Percentiles rank a stretch among this genome's conserved stretches.
Conservation (phyloP, 2,797 vertebrate genomes). For the Microctenopoma lineatum region DNA sequence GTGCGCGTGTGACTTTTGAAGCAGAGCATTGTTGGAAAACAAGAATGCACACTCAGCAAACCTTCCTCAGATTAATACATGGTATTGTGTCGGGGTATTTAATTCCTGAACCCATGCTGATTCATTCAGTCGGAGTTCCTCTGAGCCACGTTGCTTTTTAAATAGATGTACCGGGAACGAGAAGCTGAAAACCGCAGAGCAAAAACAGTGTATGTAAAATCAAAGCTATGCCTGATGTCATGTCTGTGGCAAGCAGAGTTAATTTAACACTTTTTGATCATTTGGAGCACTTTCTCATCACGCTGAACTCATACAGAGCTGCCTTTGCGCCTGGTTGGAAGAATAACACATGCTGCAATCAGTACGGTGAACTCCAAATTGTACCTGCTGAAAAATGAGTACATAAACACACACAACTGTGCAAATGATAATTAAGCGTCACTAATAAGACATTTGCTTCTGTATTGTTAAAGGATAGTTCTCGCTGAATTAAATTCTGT, state of each 20-base stretch:
- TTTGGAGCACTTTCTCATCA: constrained; percentile 6
- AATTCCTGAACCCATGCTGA: constrained; percentile 37
- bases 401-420: not conserved
- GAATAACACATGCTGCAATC: not conserved
- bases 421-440: not conserved
- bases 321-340: not conserved
- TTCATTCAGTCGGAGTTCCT: constrained; percentile 3
- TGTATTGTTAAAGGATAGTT: not conserved
- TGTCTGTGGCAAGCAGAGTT: not conserved
- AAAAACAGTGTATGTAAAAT: constrained; percentile 16
- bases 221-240: constrained; percentile 2
- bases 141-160: constrained; percentile 21
- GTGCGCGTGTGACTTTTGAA: constrained; percentile 9
- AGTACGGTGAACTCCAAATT: not conserved
- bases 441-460: not conserved
- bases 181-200: constrained; percentile 22
- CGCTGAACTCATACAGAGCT: not conserved
- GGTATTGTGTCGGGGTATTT: constrained; percentile 34
- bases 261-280: not conserved
- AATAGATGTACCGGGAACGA: constrained; percentile 24
- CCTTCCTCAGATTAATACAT: constrained; percentile 38
- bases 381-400: not conserved
- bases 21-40: constrained; percentile 16
- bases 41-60: constrained; percentile 39
- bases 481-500: constrained; percentile 28